A percentile compares a stretch with the other conserved stretches of the same genome.
These are phyloP conservation scores for Rambutsinella grinnellia DNA, from an alignment of 2,888 invertebrate species.

Conservation along the genomic window DNA sequence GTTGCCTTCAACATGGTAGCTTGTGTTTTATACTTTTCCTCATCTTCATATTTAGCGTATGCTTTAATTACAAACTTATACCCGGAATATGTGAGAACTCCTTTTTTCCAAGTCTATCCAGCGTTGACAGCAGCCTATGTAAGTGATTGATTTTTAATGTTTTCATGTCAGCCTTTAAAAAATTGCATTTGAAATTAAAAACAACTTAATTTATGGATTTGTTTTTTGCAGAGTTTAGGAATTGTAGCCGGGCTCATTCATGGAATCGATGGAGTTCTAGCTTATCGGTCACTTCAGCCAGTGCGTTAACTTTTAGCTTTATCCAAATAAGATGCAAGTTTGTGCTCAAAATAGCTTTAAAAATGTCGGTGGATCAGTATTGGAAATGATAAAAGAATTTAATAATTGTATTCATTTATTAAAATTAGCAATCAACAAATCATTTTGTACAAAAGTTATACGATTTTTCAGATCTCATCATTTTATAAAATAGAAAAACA, in stretches of 20 bases:
- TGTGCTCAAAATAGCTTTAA: background rate
- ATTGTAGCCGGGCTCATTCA: constrained; percentile 82
- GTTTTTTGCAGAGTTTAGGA: constrained; percentile 81
- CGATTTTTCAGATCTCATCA: background rate
- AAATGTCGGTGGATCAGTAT: background rate
- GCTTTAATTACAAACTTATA: constrained; percentile 83
- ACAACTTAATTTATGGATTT: constrained; percentile 13
- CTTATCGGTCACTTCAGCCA: constrained; percentile 74
- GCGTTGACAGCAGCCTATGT: constrained; percentile 90
- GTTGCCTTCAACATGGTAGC: constrained; percentile 83
- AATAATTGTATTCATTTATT: background rate
- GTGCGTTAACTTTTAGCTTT: too few species aligned
- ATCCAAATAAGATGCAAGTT: constrained; percentile 3
- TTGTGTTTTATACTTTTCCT: constrained; percentile 82
- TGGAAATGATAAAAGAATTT: background rate
- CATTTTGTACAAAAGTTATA: background rate
- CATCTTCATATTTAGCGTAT: constrained; percentile 84
- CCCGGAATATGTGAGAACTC: constrained; percentile 80
- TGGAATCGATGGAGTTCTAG: constrained; percentile 83
- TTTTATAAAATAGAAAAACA: too few species aligned
- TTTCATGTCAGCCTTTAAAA: constrained; percentile 14
- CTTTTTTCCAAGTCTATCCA: constrained; percentile 87
- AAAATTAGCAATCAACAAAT: background rate
- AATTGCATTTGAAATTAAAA: constrained; percentile 8
- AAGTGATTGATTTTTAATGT: too few species aligned